Base-by-base conservation (phyloP, 1,140 invertebrate genomes). In the Zophobas morio region DNA sequence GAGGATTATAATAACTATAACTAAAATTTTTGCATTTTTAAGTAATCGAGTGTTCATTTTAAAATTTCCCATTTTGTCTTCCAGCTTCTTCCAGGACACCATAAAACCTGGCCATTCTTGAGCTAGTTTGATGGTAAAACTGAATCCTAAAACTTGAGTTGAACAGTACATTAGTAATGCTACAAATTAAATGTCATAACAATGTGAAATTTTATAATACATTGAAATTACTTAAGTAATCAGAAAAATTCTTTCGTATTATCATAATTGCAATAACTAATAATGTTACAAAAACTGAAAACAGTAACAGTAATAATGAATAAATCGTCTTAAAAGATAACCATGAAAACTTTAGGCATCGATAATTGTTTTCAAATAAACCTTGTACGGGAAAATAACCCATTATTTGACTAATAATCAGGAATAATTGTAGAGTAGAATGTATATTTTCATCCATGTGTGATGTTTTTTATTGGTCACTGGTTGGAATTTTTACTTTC, bases 41-140 rank as follows among this genome's bases (percentile, higher is more conserved):
- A 6, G 2, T 20, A 51, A 51, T n/a, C 20, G 6, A 6, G 49
- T 51, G 3, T 51, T 51, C n/a, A 51, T 20, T 20, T 76, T 76
- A 53, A 75, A 81, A 3, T 5, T 34, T 37, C 49, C 60, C 81
- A 82, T 81, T 36, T 60, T 33, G 3, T 54, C 53, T 36, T 82
- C 81, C 20, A 82, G 70, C 0, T 39, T 6, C 33, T 34, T 54
- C 81, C 81, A 82, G 8, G 57, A 42, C 36, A 60, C 20, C 74
- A 82, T 74, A 8, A 81, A 72, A n/a, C 46, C 8, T 1, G 60
- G 70, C 81, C 81, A 82, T 36, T 78, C 5, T 42, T 47, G 79
- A 1, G 80, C 81, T 40, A 81, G 46, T 4, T 34, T 6, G 80
- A 42, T 42, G 8, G 33, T 32, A 32, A 8, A 8, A 8, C n/a